Base-by-base conservation (phyloP, 2,888 invertebrate species). In the Orthosia incerta region DNA sequence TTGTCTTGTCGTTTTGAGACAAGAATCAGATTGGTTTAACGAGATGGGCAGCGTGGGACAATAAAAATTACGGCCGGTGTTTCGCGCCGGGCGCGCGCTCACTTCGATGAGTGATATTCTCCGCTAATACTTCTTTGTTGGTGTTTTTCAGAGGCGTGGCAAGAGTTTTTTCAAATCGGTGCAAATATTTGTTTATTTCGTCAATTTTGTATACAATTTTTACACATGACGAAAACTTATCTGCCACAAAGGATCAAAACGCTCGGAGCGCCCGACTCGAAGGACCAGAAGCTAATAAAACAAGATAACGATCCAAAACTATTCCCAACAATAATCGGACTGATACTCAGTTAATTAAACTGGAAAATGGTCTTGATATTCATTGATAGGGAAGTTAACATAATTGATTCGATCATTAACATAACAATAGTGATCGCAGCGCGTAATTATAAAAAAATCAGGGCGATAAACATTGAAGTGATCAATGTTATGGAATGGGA, bases 21-120 rank as follows among this genome's bases (percentile, higher is more conserved):
- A 95, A 92, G 94, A 92, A 89, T 89, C 90, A 91, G 90, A 94
- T 94, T 94, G 87, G 91, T 87, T 89, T 92, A 92, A 86, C 85
- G 68, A 78, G 77, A 69, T 57, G 72, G 82, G 86, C 87, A 87
- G 90, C 91, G 91, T 91, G 92, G 93, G 92, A 93, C 94, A 94
- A 93, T 94, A 94, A 95, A 91, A 94, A 94, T 94, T 93, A 94
- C 92, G 91, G 91, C 89, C 91, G 89, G 91, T 93, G 94, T 94
- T 93, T 93, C 91, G 92, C 91, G 92, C 88, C 89, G 48, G 68
- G 91, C 93, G 92, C 92, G 91, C 91, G 91, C 90, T 93, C 93
- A 89, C 91, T 93, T 92, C 94, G 93, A 93, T 93, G 93, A 94
- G 91, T 92, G 93, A 94, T 94, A 93, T 92, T 91, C 93, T 90